Base-by-base conservation (phyloP, 2,113 vertebrate genomes). In the Tragulus kanchil region DNA sequence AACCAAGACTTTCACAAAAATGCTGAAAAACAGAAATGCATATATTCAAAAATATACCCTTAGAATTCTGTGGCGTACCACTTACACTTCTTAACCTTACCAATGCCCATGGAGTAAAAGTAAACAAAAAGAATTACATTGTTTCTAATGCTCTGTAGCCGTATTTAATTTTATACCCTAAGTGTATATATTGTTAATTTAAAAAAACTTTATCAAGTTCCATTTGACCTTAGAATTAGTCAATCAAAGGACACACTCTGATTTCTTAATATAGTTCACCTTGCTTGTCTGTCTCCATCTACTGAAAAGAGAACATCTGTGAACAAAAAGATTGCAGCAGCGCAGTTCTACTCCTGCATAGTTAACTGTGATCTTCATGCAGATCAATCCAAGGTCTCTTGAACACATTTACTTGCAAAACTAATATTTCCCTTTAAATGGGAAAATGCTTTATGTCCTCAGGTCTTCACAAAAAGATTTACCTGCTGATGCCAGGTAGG, bases 21-120 rank as follows among this genome's bases (percentile, higher is more conserved):
- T 61, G 82, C 58, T 94, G 54, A 94, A 97, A 97, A 95, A 95
- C 90, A 97, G 90, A 97, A 91, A 94, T 85, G 96, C 69, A 89
- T 23, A 77, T 93, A 89, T 98, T 98, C 93, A 94, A 98, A 98
- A 97, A 97, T 64, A 97, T 14, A 98, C 97, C 93, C 69, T 95
- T 94, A 97, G 78, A 97, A 97, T 95, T 98, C 96, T 96, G 56
- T 7, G 85, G 97, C 98, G 98, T 99, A 98, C 98, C 78, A 59
- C 95, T 98, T 98, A 97, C 77, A 36, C 58, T 97, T 95, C 84
- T 94, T 94, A 97, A 95, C 64, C n/a, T 90, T 97, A 93, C 98
- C 98, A 98, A 99, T 98, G 98, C 98, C 98, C 98, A 93, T 7
- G 81, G 96, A 98, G 93, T 98, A 97, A 95, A 98, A 98, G 98